Evolutionary conservation across 2,797 vertebrate species (phyloP).

Genomic region (Oceanodroma leucorhoa): DNA sequence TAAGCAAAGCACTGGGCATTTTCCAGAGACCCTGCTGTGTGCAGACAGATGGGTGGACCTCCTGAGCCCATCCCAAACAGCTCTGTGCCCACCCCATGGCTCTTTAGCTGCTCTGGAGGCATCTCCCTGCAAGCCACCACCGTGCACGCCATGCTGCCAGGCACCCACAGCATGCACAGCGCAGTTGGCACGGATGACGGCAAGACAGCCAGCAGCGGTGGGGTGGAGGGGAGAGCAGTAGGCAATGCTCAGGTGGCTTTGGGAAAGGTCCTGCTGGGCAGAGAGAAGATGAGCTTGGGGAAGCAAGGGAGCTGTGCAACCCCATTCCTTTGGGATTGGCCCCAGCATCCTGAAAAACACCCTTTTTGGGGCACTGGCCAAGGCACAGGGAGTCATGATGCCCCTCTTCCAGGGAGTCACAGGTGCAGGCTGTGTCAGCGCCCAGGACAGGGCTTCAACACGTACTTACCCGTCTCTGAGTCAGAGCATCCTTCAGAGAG

Average conservation of each 20-base stretch:
- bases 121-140: background rate
- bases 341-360: background rate
- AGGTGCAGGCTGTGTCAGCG: background rate
- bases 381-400: background rate
- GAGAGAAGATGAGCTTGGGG: background rate
- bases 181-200: background rate
- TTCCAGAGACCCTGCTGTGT: background rate
- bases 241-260: background rate
- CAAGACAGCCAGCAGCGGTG: background rate
- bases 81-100: too few relatives aligned
- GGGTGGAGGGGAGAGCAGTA: background rate
- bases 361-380: background rate
- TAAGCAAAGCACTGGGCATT: background rate
- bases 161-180: accelerated
- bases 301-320: background rate
- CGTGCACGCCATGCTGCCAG: accelerated
- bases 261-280: background rate
- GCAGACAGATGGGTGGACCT: background rate
- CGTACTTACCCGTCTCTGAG: accelerated
- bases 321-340: background rate
- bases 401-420: background rate
- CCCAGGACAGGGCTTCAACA: background rate
- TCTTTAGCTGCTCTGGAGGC: background rate
- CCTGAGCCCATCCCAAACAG: background rate
- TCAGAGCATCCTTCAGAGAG: background rate